Percentiles rank a stretch among this genome's conserved stretches.
Conservation (phyloP, 35 echinoderm and acorn worm genomes). For the Hemicentrotus pulcherrimus region DNA sequence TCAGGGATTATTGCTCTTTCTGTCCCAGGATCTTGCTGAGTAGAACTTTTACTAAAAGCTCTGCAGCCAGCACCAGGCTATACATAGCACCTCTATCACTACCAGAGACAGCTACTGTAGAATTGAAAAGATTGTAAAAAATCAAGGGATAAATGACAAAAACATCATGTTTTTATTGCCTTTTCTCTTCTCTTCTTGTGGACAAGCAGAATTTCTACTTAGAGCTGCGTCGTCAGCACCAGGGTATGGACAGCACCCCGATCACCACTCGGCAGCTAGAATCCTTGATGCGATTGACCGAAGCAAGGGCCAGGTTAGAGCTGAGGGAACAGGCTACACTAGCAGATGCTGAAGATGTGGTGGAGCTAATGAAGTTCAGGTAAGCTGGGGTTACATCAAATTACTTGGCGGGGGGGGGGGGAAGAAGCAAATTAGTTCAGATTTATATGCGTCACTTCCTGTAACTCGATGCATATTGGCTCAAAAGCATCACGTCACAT, state of each 20-base stretch:
- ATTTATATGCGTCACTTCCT: too few species aligned
- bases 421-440: too few species aligned
- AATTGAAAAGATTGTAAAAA: conserved; percentile 88
- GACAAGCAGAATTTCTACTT: conserved; percentile 86
- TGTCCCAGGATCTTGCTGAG: too few species aligned
- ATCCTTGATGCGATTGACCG: conserved; percentile 87
- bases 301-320: conserved; percentile 95
- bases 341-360: conserved; percentile 91
- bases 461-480: too few species aligned
- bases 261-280: conserved; percentile 96
- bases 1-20: too few species aligned
- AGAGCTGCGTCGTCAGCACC: conserved; percentile 84
- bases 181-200: background rate
- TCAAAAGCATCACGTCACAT: too few species aligned
- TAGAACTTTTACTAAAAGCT: conserved; percentile 84
- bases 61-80: conserved; percentile 69
- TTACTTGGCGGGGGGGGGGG: too few species aligned
- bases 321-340: conserved; percentile 79
- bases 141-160: conserved; percentile 59
- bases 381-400: background rate
- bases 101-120: conserved; percentile 93
- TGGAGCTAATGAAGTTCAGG: conserved; percentile 99
- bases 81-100: conserved; percentile 91
- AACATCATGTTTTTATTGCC: background rate
- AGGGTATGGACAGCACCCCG: conserved; percentile 87